Base-by-base conservation (phyloP, 2,113 vertebrate genomes). In the Hippocampus comes region DNA sequence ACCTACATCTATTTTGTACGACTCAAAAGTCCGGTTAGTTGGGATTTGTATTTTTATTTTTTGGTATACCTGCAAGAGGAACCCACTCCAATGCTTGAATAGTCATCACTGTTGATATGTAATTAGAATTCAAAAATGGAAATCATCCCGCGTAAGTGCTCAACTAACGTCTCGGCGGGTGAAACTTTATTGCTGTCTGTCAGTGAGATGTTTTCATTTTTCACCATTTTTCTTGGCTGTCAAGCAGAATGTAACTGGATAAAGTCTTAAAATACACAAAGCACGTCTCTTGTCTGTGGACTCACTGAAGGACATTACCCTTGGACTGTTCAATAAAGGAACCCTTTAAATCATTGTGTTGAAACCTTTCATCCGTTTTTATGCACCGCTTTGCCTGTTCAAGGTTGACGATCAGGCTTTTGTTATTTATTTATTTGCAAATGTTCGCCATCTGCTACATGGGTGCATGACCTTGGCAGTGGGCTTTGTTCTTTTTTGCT, bases 261-360 rank as follows among this genome's bases (percentile, higher is more conserved):
- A 43, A 14, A 25, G 41, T 43, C 42, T 65, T 46, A 65, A 46
- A 42, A 65, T 46, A 9, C 12, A 25, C 10, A 15, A 1, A 14
- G 21, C n/a, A 15, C 2, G 1, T 63, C 34, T 64, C 20, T 4
- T 34, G 27, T 42, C 4, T 46, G 42, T 48, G 42, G 42, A 46
- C 63, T 48, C n/a, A 43, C 63, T 66, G 63, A 66, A 25, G 21
- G n/a, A 66, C 42, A 25, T 66, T n/a, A 48, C 5, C 12, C n/a
- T 66, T 25, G 42, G 21, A 25, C 14, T 17, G n/a, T 27, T 66
- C 41, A 66, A 48, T 66, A 25, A 66, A 49, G 15, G 17, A 66
- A 25, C 43, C n/a, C 43, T 66, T 66, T 66, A 66, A 48, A 66
- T 48, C 42, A 48, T n/a, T 15, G 20, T 63, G 63, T 66, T 48